Evolutionary conservation across 2,113 vertebrate genomes (phyloP).

Genomic region (Pluvialis apricaria): DNA sequence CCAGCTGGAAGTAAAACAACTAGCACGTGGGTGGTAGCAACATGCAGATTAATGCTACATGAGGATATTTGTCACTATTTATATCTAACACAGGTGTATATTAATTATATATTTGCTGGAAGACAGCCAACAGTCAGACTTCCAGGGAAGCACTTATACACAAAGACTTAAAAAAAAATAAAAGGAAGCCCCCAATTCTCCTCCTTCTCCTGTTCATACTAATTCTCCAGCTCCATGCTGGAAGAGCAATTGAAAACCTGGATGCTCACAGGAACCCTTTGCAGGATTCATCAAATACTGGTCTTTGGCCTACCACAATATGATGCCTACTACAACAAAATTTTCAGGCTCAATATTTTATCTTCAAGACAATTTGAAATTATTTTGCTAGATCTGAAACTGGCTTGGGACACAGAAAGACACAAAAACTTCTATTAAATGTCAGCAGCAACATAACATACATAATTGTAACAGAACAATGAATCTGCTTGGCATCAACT

Average conservation of each 20-base stretch:
- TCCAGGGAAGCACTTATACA: neutral
- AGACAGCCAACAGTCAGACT: neutral
- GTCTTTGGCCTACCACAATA: neutral
- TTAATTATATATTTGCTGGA: neutral
- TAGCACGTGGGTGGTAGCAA: neutral
- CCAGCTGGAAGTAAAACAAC: neutral
- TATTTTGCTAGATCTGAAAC: neutral
- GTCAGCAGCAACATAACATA: rapidly evolving
- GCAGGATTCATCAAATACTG: neutral
- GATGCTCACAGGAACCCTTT: neutral
- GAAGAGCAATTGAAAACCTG: neutral
- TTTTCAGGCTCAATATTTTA: neutral
- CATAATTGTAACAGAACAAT: neutral
- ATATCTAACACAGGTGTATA: neutral
- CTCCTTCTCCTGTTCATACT: neutral
- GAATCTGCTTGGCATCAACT: neutral
- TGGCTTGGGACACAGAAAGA: neutral
- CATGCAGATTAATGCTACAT: neutral
- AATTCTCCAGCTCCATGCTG: neutral
- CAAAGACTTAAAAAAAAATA: neutral
- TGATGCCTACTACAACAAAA: neutral
- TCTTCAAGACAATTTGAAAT: neutral
- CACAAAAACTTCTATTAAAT: neutral
- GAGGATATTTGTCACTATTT: neutral
- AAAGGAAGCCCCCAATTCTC: neutral